Percentiles rank a stretch among this genome's conserved stretches.
Conservation (phyloP, 1,140 invertebrate genomes). For the Drosophila teissieri region DNA sequence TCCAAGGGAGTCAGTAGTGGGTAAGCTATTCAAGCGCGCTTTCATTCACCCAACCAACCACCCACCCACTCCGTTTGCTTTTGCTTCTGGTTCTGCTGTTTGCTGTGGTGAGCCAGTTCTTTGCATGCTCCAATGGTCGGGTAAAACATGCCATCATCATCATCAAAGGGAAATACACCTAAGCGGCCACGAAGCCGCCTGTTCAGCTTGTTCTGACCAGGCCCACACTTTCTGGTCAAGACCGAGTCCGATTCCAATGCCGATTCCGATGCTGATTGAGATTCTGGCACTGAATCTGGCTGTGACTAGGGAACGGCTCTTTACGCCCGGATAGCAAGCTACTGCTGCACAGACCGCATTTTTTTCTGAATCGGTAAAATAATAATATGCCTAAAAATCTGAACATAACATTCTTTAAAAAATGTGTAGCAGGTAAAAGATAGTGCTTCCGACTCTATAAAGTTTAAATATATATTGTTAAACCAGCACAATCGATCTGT, state of each 20-base stretch:
- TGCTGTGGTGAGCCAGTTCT: constrained; percentile 69
- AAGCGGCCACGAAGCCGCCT: constrained; percentile 77
- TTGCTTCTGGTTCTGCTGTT: constrained; percentile 23
- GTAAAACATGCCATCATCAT: constrained; percentile 80
- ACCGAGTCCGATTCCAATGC: not conserved
- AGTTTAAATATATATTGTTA: too few relatives aligned
- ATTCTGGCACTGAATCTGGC: not conserved
- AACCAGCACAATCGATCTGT: too few relatives aligned
- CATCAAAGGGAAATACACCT: constrained; percentile 77
- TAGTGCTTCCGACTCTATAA: too few relatives aligned
- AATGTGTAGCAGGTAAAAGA: too few relatives aligned
- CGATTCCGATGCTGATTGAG: constrained; percentile 1
- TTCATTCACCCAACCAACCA: constrained; percentile 58
- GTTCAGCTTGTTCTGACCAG: constrained; percentile 38
- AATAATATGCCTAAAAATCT: not conserved
- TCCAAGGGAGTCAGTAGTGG: constrained; percentile 21
- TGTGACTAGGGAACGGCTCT: constrained; percentile 31
- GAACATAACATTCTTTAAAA: too few relatives aligned
- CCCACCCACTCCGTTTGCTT: constrained; percentile 17
- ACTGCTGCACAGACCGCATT: constrained; percentile 25
- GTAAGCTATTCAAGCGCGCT: constrained; percentile 72
- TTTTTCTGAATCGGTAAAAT: constrained; percentile 36
- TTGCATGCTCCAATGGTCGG: constrained; percentile 78
- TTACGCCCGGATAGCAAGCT: constrained; percentile 21
- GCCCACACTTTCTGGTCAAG: not conserved